phyloP scores from a whole-genome alignment of 2,797 vertebrate genomes.

The Luscinia megarhynchos region DNA sequence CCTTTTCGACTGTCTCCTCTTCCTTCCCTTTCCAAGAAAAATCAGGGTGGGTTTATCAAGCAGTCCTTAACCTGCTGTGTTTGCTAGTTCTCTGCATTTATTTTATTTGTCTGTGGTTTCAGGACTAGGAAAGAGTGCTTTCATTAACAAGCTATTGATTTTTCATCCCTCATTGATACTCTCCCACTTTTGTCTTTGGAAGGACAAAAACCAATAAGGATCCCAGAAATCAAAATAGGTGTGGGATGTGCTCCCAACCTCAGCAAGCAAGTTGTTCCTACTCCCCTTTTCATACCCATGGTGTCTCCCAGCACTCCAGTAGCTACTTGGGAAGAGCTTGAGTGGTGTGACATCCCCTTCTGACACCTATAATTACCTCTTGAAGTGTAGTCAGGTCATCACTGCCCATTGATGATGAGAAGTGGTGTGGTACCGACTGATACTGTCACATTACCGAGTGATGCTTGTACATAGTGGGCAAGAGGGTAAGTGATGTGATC shows the following conservation, averaged over 20 bases:
- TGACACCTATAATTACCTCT: not conserved
- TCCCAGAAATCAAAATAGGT: not conserved
- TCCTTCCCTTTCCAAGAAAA: not conserved
- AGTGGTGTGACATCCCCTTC: not conserved
- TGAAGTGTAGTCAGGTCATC: not conserved
- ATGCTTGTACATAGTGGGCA: not conserved
- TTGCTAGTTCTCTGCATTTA: constrained; percentile 9
- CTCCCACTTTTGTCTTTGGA: not conserved
- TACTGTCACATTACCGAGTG: not conserved
- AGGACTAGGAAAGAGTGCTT: constrained; percentile 1
- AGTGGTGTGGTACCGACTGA: not conserved
- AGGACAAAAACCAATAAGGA: not conserved
- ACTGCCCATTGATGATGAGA: fast-evolving
- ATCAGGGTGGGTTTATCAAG: constrained; percentile 3
- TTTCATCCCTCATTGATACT: not conserved
- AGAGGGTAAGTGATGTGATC: not conserved
- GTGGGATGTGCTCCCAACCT: not conserved
- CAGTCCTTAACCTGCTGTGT: not conserved
- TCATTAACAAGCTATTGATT: constrained; percentile 39
- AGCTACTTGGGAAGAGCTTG: not conserved
- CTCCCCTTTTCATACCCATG: not conserved
- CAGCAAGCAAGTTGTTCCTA: not conserved
- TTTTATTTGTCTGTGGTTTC: constrained; percentile 23
- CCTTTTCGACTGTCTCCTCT: not conserved
- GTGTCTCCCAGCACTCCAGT: not conserved